phyloP scores from a whole-genome alignment of 2,797 vertebrate genomes.

The Centropyge bicolor region DNA sequence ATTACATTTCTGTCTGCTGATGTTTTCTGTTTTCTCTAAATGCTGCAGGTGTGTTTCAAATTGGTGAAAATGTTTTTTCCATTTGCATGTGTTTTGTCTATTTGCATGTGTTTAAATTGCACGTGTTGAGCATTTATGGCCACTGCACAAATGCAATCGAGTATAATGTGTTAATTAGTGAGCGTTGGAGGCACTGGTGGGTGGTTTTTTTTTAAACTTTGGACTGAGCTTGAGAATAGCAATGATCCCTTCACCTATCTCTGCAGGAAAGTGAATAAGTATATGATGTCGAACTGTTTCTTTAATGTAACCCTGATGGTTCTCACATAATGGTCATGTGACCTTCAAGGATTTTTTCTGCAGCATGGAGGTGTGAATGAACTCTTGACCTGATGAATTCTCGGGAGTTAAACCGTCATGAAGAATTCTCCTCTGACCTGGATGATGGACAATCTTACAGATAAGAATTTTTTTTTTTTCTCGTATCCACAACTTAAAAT shows the following conservation, averaged over 20 bases:
- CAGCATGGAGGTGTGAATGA: background rate
- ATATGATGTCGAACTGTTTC: background rate
- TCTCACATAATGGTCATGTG: background rate
- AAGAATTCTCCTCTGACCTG: constrained; percentile 13
- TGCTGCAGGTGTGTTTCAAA: background rate
- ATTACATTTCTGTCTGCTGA: background rate
- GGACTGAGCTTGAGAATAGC: background rate
- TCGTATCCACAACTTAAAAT: constrained; percentile 32
- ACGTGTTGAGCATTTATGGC: background rate
- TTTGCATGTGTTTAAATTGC: background rate
- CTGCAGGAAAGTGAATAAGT: background rate
- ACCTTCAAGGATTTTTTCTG: constrained; percentile 12
- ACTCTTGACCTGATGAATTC: background rate
- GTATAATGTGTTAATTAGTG: background rate
- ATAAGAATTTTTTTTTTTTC: constrained; percentile 9
- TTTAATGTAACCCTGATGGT: constrained; percentile 3
- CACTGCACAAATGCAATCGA: background rate
- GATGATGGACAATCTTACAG: background rate
- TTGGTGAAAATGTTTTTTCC: background rate
- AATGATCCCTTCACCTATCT: background rate
- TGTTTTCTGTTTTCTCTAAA: background rate
- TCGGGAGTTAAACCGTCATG: background rate
- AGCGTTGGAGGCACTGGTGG: background rate
- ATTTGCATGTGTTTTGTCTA: background rate
- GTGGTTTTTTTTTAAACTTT: background rate